phyloP scores from a whole-genome alignment of 2,113 vertebrate genomes.

The Girardinichthys multiradiatus region DNA sequence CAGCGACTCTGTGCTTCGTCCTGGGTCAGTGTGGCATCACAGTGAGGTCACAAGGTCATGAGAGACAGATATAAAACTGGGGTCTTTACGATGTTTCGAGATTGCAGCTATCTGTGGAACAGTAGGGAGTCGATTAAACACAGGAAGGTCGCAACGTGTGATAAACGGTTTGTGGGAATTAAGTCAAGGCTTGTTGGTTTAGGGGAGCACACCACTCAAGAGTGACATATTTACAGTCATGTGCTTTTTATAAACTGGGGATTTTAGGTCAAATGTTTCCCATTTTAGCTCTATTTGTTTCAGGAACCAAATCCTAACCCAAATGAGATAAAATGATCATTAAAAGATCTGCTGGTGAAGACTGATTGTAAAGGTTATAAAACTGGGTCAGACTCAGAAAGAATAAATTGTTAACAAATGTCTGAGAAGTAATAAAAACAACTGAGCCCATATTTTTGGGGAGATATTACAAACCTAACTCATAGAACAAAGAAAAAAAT shows the following conservation, averaged over 20 bases:
- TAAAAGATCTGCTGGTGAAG: too few relatives aligned
- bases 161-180: slow-evolving; percentile 27
- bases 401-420: too few relatives aligned
- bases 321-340: too few relatives aligned
- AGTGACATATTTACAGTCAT: not conserved
- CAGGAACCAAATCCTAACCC: too few relatives aligned
- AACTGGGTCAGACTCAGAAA: too few relatives aligned
- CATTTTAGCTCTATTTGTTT: not conserved
- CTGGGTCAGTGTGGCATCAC: slow-evolving; percentile 9
- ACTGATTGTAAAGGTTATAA: too few relatives aligned
- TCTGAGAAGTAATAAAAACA: too few relatives aligned
- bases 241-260: not conserved
- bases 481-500: not conserved
- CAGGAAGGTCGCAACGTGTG: slow-evolving; percentile 34
- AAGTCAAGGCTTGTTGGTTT: slow-evolving; percentile 2
- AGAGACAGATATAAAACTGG: slow-evolving; percentile 20
- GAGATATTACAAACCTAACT: too few relatives aligned
- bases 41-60: slow-evolving; percentile 24
- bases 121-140: slow-evolving; percentile 10
- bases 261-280: not conserved
- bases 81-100: slow-evolving; percentile 5
- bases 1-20: too few relatives aligned
- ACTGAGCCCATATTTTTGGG: too few relatives aligned
- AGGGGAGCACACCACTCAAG: slow-evolving; percentile 21
- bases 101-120: not conserved